Evolutionary conservation across 1,140 invertebrate genomes (phyloP), one percentile per base, ranked within the genome.

Genomic region (Drosophila ambigua): DNA sequence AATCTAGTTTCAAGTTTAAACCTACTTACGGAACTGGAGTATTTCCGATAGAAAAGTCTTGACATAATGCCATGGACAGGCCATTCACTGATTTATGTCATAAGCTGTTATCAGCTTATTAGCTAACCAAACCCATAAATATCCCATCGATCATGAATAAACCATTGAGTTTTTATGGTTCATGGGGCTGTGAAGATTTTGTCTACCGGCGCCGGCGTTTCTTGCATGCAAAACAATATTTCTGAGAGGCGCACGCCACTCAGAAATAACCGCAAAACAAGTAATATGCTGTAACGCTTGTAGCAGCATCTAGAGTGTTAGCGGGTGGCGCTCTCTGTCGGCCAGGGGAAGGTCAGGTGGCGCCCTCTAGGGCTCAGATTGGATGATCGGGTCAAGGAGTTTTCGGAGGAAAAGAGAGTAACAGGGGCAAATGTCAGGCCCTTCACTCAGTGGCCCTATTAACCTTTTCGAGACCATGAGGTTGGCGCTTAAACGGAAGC

Each of bases 181-280:
- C 48, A 67, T 26, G 48, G 35, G 35, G 28, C 13, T 53, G n/a
- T 23, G 20, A 7, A 15, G 31, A 63, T 63, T 11, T 23, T 6
- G 24, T 3, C 62, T 48, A 20, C 44, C 11, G 9, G 13, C 28
- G 54, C 5, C 16, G 24, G 2, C 2, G 5, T 58, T 58, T 20
- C 13, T 28, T n/a, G 8, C 26, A 69, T 69, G 63, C 64, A 69
- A 68, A 69, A n/a, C n/a, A n/a, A n/a, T 13, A 55, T 4, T n/a
- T 24, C n/a, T 20, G 11, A n/a, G 6, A 15, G 48, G 41, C 7
- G 39, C 41, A 9, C 6, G 63, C 24, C 57, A 69, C 39, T 20
- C 50, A 62, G 53, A 59, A 90, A 39, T 50, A 26, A 44, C 24
- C 64, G 54, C 26, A 20, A 66, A 48, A 26, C 35, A 46, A 55